Conservation (phyloP, 2,113 vertebrate species). For the Cephalopterus ornatus region DNA sequence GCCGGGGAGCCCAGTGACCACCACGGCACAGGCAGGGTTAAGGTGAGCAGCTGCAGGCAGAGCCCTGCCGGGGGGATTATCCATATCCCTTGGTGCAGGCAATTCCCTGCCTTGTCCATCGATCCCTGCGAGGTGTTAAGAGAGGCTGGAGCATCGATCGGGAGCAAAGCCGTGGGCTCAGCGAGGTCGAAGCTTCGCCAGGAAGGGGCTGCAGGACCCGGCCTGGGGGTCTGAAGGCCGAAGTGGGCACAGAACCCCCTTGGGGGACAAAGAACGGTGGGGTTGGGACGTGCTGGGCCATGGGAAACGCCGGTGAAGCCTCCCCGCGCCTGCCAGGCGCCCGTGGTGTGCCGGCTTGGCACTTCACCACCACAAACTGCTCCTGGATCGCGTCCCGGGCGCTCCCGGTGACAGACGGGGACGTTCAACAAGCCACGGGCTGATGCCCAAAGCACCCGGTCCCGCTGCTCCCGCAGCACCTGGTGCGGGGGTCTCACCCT, state of each 20-base stretch:
- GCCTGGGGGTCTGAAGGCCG: rapidly evolving
- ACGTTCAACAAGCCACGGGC: not conserved
- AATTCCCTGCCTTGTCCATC: slow-evolving; percentile 62
- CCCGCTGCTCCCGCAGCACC: not conserved
- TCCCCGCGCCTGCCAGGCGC: not conserved
- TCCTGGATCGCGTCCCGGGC: not conserved
- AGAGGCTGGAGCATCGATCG: slow-evolving; percentile 39
- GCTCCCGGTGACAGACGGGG: not conserved
- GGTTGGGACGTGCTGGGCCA: not conserved
- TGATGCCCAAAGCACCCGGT: not conserved
- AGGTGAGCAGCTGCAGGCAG: not conserved
- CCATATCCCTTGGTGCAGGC: not conserved
- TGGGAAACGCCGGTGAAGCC: not conserved
- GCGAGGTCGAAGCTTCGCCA: not conserved
- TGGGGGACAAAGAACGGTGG: rapidly evolving
- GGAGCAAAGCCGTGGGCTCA: not conserved
- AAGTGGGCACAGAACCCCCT: not conserved
- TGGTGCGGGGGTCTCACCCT: rapidly evolving
- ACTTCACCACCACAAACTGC: not conserved
- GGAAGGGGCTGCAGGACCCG: not conserved
- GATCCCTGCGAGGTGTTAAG: slow-evolving; percentile 55
- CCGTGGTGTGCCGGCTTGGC: not conserved
- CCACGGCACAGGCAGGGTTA: not conserved
- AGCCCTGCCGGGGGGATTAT: not conserved
- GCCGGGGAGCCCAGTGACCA: rapidly evolving